Evolutionary conservation across 2,797 vertebrate species (phyloP).

Genomic region (Babyrousa celebensis): DNA sequence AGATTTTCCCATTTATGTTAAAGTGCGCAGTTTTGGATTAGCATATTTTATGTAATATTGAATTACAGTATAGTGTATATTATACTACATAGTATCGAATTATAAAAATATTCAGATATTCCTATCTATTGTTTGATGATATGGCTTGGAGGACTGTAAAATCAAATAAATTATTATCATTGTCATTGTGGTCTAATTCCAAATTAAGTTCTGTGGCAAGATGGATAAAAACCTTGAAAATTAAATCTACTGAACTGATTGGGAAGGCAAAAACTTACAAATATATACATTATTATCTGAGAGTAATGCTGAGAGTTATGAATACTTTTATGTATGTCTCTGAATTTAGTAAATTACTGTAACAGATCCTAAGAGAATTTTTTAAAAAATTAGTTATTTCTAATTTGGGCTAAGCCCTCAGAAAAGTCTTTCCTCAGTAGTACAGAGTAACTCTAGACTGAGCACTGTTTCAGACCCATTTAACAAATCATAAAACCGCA

Average conservation of each 20-base stretch:
- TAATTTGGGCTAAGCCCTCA: not conserved
- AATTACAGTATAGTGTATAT: too few species aligned
- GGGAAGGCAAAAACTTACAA: not conserved
- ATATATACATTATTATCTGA: not conserved
- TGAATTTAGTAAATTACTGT: slow-evolving; percentile 34
- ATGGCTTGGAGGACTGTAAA: not conserved
- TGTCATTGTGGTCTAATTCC: not conserved
- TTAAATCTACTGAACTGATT: not conserved
- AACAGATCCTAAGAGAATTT: not conserved
- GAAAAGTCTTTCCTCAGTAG: not conserved
- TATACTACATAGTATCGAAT: not conserved
- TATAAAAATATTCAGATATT: not conserved
- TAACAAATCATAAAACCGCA: not conserved
- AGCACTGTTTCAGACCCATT: not conserved
- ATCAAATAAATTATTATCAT: not conserved
- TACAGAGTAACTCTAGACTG: not conserved
- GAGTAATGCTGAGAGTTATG: not conserved
- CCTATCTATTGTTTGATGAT: not conserved
- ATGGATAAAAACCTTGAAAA: not conserved
- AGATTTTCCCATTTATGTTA: not conserved
- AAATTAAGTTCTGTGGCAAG: not conserved
- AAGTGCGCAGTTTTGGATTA: not conserved
- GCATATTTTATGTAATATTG: not conserved
- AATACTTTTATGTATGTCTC: not conserved
- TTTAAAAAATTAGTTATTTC: not conserved